Conservation (phyloP, 2,113 vertebrate genomes). For the Neomonachus schauinslandi region DNA sequence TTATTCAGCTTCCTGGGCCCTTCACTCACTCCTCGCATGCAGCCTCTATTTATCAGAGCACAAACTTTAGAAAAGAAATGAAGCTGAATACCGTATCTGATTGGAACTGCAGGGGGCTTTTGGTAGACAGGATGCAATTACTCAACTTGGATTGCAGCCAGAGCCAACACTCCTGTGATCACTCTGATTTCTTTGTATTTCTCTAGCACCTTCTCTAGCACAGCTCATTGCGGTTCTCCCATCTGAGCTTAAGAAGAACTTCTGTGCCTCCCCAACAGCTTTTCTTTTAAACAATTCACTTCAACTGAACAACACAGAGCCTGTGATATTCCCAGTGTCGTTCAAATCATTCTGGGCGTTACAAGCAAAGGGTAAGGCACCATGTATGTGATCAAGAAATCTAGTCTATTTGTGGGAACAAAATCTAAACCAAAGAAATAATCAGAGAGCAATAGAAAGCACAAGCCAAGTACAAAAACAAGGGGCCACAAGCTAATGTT, state of each 20-base stretch:
- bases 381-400: not conserved
- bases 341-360: not conserved
- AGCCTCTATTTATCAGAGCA: slow-evolving; percentile 10
- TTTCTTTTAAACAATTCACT: slow-evolving; percentile 35
- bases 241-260: not conserved
- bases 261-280: not conserved
- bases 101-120: slow-evolving; percentile 62
- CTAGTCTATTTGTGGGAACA: not conserved
- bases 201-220: slow-evolving; percentile 57
- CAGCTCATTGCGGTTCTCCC: not conserved
- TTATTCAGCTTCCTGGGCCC: not conserved
- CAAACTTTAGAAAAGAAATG: slow-evolving; percentile 43
- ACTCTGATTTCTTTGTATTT: not conserved
- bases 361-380: not conserved
- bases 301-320: not conserved
- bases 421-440: not conserved
- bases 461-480: not conserved
- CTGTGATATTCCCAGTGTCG: not conserved
- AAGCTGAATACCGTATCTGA: slow-evolving; percentile 50
- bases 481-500: not conserved
- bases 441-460: not conserved
- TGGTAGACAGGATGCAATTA: slow-evolving; percentile 52
- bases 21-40: not conserved
- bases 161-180: slow-evolving; percentile 28
- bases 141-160: slow-evolving; percentile 63